phyloP scores from a whole-genome alignment of 1,140 invertebrate genomes.

The Lordiphosa collinella region DNA sequence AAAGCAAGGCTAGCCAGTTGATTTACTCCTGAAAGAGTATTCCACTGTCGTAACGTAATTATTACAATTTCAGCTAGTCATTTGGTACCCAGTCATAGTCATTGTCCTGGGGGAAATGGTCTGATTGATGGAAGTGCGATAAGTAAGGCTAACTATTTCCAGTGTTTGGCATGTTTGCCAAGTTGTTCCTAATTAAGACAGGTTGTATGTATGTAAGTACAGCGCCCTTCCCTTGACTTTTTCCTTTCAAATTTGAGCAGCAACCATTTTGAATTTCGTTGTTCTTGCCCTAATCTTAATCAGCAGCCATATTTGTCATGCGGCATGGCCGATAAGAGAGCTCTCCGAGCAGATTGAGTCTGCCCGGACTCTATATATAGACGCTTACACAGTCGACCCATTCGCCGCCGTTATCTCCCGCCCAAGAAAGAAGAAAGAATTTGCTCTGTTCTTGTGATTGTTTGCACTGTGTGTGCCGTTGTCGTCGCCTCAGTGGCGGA shows the following conservation, averaged over 20 bases:
- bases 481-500: constrained; percentile 46
- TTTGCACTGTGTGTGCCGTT: constrained; percentile 42
- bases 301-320: constrained; percentile 60
- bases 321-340: constrained; percentile 55
- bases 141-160: constrained; percentile 73
- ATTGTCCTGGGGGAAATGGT: constrained; percentile 57
- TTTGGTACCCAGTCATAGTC: constrained; percentile 40
- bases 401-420: constrained; percentile 45
- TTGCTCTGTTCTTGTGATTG: constrained; percentile 72
- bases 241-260: constrained; percentile 41
- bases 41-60: constrained; percentile 8
- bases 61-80: constrained; percentile 15
- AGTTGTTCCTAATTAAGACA: constrained; percentile 76
- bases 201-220: constrained; percentile 30
- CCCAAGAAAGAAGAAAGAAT: constrained; percentile 63
- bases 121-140: constrained; percentile 60
- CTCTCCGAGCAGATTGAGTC: too few species aligned
- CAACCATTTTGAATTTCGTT: constrained; percentile 61
- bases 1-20: too few species aligned
- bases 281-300: constrained; percentile 68
- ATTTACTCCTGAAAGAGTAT: neutral
- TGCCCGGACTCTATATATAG: constrained; percentile 37
- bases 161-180: constrained; percentile 61
- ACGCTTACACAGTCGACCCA: constrained; percentile 43
- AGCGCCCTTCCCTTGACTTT: constrained; percentile 7